A percentile compares a stretch with the other conserved stretches of the same genome.
These are phyloP conservation scores for Microtus pennsylvanicus DNA, from an alignment of 2,113 vertebrate species.

Conservation along the genomic window DNA sequence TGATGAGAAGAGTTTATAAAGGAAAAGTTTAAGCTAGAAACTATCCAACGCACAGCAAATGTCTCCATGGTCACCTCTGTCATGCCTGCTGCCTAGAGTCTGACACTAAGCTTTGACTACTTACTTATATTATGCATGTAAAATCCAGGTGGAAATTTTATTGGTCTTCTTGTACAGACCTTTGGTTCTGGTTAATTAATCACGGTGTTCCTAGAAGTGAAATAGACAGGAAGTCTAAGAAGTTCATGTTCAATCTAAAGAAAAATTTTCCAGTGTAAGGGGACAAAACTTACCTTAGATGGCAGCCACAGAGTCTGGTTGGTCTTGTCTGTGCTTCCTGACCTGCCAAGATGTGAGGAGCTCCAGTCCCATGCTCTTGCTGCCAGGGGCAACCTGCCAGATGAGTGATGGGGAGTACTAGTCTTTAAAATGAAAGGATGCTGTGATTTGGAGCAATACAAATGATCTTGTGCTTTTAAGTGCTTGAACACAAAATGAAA, in stretches of 20 bases:
- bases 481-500: background rate
- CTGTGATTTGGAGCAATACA: background rate
- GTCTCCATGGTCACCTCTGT: background rate
- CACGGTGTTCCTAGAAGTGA: background rate
- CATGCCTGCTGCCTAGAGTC: background rate
- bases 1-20: background rate
- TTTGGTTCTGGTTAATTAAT: background rate
- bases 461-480: background rate
- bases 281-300: too few species aligned
- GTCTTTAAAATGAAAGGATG: background rate
- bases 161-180: background rate
- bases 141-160: background rate
- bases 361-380: background rate
- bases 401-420: background rate
- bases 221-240: background rate
- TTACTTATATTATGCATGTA: background rate
- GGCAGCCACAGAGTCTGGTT: background rate
- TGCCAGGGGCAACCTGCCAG: background rate
- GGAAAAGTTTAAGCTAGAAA: background rate
- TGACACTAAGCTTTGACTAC: background rate
- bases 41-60: background rate
- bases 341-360: background rate
- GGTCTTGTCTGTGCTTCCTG: background rate
- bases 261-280: background rate
- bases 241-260: background rate